phyloP scores from a whole-genome alignment of 2,113 vertebrate species.

The Prunella himalayana region DNA sequence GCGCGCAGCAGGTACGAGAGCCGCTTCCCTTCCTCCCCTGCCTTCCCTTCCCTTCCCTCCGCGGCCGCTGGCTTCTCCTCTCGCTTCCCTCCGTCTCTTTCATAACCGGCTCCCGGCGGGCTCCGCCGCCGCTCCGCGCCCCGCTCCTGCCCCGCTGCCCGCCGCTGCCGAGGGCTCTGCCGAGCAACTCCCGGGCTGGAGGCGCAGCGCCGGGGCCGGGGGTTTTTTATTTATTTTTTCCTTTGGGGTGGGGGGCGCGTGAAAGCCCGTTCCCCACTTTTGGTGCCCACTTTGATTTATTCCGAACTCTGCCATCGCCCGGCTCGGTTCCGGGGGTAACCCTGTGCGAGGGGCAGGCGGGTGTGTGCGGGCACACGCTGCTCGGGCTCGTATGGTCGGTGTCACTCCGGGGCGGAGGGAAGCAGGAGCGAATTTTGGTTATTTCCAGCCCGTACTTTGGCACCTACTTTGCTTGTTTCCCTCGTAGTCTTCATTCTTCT shows the following conservation, averaged over 20 bases:
- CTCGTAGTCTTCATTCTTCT: not conserved
- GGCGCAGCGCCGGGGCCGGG: not conserved
- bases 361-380: not conserved
- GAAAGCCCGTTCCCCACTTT: slow-evolving; percentile 14
- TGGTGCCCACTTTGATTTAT: slow-evolving; percentile 6
- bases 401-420: not conserved
- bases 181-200: slow-evolving; percentile 34
- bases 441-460: not conserved
- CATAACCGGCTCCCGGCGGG: not conserved
- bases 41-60: not conserved
- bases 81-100: not conserved
- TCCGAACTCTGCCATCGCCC: not conserved
- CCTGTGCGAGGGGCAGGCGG: not conserved
- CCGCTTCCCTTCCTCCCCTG: not conserved
- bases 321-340: not conserved
- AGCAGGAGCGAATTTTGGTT: not conserved
- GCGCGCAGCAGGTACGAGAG: slow-evolving; percentile 91
- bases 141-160: not conserved
- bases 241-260: not conserved
- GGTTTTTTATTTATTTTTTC: not conserved
- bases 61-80: not conserved
- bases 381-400: not conserved
- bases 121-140: not conserved
- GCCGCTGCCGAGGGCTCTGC: not conserved
- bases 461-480: not conserved